Evolutionary conservation across 2,888 invertebrate species (phyloP).

Genomic region (Pterostichus niger): DNA sequence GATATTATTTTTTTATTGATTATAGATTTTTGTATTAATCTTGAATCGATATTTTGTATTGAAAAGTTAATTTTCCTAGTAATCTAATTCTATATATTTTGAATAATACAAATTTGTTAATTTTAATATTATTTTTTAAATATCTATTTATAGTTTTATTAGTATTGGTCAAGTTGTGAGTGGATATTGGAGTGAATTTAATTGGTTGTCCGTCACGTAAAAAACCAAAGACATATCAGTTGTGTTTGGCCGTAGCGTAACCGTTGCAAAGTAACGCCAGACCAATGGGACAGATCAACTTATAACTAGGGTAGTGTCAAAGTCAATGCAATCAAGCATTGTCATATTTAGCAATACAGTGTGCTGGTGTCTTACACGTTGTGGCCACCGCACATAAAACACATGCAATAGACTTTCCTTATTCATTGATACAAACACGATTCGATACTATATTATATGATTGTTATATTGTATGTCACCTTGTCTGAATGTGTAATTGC

Average conservation of each 20-base stretch:
- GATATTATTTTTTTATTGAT: background rate
- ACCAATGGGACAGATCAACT: conserved; percentile 61
- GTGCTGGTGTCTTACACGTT: conserved; percentile 33
- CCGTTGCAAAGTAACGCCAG: conserved; percentile 60
- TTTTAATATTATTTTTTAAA: conserved; percentile 6
- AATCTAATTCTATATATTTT: conserved; percentile 33
- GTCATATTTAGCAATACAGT: conserved; percentile 63
- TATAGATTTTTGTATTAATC: background rate
- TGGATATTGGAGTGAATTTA: conserved; percentile 32
- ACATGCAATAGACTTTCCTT: conserved; percentile 66
- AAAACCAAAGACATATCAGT: conserved; percentile 67
- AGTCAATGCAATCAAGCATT: conserved; percentile 40
- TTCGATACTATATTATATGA: conserved; percentile 66
- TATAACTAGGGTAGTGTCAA: conserved; percentile 34
- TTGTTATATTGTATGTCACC: conserved; percentile 66
- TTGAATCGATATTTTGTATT: background rate
- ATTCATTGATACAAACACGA: conserved; percentile 62
- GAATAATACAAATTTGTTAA: background rate
- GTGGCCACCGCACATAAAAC: conserved; percentile 26
- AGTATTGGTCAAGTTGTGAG: conserved; percentile 31
- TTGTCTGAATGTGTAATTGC: conserved; percentile 66
- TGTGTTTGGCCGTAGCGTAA: conserved; percentile 66
- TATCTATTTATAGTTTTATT: conserved; percentile 7
- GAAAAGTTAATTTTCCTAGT: background rate
- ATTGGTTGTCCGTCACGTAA: conserved; percentile 48